Percentiles rank a stretch among this genome's conserved stretches.
Conservation (phyloP, 2,888 invertebrate genomes). For the Julus scanicus region DNA sequence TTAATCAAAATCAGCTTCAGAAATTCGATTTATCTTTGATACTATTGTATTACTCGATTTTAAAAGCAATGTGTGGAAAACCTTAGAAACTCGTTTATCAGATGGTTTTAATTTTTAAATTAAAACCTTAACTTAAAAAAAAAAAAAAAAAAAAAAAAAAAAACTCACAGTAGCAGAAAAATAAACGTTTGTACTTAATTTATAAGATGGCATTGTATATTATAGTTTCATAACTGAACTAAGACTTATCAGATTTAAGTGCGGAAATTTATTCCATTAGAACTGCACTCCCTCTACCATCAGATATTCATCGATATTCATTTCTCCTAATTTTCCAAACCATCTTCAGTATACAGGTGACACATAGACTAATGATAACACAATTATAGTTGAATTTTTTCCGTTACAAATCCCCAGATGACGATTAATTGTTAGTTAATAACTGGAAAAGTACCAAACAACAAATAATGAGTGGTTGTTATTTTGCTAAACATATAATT, state of each 20-base stretch:
- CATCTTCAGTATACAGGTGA: neutral
- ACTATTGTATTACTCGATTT: neutral
- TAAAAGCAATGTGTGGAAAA: too few species aligned
- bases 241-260: neutral
- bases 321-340: neutral
- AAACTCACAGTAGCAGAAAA: too few species aligned
- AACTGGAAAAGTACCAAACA: slow-evolving; percentile 18
- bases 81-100: too few species aligned
- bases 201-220: too few species aligned
- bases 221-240: neutral
- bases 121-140: too few species aligned
- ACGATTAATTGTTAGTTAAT: neutral
- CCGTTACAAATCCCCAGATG: neutral
- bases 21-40: neutral
- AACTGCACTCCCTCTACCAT: neutral
- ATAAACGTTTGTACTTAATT: too few species aligned
- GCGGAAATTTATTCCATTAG: neutral
- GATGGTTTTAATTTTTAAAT: too few species aligned
- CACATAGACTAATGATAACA: neutral
- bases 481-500: neutral
- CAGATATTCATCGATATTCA: neutral
- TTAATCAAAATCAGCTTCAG: neutral
- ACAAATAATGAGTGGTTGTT: neutral
- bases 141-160: too few species aligned
- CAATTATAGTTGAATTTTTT: neutral